Evolutionary conservation across 2,888 invertebrate genomes (phyloP).

Genomic region (Scelioninae gen. 1): DNA sequence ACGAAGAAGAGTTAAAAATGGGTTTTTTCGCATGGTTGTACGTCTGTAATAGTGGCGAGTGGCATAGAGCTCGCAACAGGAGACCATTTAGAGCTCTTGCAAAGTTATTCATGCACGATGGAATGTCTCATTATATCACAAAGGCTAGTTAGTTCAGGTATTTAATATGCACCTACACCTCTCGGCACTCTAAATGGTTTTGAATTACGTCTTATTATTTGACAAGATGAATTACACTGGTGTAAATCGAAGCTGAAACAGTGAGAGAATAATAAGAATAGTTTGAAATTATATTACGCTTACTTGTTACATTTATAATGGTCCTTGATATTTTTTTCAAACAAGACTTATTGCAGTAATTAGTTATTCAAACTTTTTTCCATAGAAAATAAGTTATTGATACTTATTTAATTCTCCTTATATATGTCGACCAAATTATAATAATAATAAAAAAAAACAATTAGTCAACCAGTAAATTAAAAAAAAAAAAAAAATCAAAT

Average conservation of each 20-base stretch:
- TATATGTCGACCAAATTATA: too few relatives aligned
- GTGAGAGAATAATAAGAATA: constrained; percentile 14
- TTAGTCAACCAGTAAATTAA: too few relatives aligned
- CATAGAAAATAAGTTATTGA: too few relatives aligned
- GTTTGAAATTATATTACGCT: background rate
- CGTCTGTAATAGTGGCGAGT: constrained; percentile 44
- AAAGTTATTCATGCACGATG: constrained; percentile 81
- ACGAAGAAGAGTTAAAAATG: background rate
- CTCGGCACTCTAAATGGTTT: constrained; percentile 50
- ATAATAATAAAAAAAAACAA: too few relatives aligned
- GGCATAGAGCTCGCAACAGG: constrained; percentile 53
- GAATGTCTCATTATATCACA: constrained; percentile 82
- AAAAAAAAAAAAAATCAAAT: too few relatives aligned
- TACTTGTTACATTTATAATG: too few relatives aligned
- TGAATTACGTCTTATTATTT: constrained; percentile 60
- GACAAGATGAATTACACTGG: constrained; percentile 24
- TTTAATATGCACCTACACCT: constrained; percentile 78
- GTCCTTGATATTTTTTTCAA: too few relatives aligned
- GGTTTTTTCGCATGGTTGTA: constrained; percentile 18
- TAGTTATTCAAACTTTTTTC: too few relatives aligned
- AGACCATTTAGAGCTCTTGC: constrained; percentile 70
- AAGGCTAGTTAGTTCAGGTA: constrained; percentile 81
- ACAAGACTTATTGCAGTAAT: too few relatives aligned
- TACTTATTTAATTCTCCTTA: too few relatives aligned
- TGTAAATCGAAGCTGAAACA: constrained; percentile 11